These are phyloP conservation scores for Pogonocherus hispidulus DNA, from an alignment of 2,888 invertebrate genomes.

Conservation along the genomic window DNA sequence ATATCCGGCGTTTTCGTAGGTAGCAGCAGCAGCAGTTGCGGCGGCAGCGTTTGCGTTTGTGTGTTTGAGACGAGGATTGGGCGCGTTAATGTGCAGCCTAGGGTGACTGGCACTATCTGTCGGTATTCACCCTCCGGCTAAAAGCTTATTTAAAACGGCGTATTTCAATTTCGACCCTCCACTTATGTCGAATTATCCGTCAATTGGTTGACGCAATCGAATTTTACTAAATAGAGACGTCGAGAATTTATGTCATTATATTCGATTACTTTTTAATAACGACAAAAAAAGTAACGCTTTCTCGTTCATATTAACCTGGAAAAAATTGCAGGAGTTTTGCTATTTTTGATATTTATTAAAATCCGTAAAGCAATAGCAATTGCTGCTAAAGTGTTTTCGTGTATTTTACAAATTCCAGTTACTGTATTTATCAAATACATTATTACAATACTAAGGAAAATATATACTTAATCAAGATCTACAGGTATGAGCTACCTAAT, in stretches of 20 bases:
- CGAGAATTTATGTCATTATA: not conserved
- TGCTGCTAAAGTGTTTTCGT: no score
- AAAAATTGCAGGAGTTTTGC: no score
- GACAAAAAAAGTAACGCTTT: not conserved
- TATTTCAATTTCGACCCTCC: slow-evolving; percentile 62
- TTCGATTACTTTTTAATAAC: not conserved
- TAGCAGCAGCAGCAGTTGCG: slow-evolving; percentile 16
- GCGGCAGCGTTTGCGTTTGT: slow-evolving; percentile 37
- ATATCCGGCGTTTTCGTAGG: slow-evolving; percentile 42
- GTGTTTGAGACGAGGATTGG: slow-evolving; percentile 49
- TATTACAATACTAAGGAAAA: no score
- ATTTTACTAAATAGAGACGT: slow-evolving; percentile 28
- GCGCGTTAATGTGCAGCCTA: slow-evolving; percentile 55
- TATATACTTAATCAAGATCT: no score
- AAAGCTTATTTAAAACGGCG: slow-evolving; percentile 63
- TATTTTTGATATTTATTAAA: no score
- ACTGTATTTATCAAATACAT: no score
- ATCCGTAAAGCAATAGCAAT: no score
- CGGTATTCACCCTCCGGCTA: slow-evolving; percentile 60
- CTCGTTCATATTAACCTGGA: not conserved
- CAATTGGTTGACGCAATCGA: slow-evolving; percentile 47
- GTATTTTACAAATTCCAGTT: no score
- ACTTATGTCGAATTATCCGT: slow-evolving; percentile 51
- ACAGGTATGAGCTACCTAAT: no score
- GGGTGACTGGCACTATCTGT: slow-evolving; percentile 65